Evolutionary conservation across 2,113 vertebrate genomes (phyloP), one percentile per base, ranked within the genome.

Genomic region (Boulengeromyrus knoepffleri): DNA sequence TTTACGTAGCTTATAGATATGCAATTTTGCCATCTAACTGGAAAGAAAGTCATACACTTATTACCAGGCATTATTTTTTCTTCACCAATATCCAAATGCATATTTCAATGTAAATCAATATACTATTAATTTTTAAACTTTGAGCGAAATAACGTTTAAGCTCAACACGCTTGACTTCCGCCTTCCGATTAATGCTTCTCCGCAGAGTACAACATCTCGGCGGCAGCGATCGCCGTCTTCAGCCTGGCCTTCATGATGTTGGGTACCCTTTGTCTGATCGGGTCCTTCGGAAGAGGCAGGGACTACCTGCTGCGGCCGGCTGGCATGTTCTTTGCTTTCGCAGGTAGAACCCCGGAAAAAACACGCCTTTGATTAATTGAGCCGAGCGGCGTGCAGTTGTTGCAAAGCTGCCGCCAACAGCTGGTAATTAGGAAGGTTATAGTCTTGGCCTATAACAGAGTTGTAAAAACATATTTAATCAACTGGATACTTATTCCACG

Each of bases 181-280:
- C 39, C 17, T 83, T 83, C 13, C 31, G 13, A 46, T 83, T 13
- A 19, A 7, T 36, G 31, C 19, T 84, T 84, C 80, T 70, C 90
- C 88, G 15, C 91, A 99, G 99, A 99, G 92, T 99, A 98, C 95
- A 99, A 98, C 95, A 99, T 99, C 94, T 99, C 99, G 0, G 98
- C 98, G 1, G 99, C 98, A 0, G 99, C 98, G 94, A 99, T 99
- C 50, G 95, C 97, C 94, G 96, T 99, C 95, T 98, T 99, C 95
- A 97, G 98, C 46, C 92, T 99, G 0, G 96, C 93, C 93, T 99
- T 99, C 88, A 94, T 96, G 15, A 96, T 98, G 92, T 92, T 98
- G 3, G 99, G 98, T 0, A 96, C 96, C 3, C 88, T 98, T 92
- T 98, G 97, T 17, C 88, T 96, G 31, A 85, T 97, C 0, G 94